Conservation (phyloP, 2,888 invertebrate genomes). For the Drosophila meridiana region DNA sequence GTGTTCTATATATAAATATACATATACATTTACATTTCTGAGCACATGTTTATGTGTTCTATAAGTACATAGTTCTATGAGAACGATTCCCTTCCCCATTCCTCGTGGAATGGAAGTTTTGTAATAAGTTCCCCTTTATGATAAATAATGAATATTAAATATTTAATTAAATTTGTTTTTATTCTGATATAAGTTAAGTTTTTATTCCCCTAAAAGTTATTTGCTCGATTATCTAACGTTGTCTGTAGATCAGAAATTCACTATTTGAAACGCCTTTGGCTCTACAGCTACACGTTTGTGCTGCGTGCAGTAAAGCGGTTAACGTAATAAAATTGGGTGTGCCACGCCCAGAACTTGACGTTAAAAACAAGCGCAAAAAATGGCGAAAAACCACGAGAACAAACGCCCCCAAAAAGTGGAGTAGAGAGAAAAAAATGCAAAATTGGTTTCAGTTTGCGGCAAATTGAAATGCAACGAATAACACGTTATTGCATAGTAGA, state of each 20-base stretch:
- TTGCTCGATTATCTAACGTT: background rate
- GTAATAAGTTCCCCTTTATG: background rate
- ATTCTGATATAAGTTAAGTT: background rate
- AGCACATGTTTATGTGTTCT: background rate
- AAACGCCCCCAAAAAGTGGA: background rate
- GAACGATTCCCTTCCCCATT: no score
- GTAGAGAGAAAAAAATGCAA: slow-evolving; percentile 5
- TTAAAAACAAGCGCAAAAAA: background rate
- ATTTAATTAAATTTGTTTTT: background rate
- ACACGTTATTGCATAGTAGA: slow-evolving; percentile 3
- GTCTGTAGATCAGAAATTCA: background rate
- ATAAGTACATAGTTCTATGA: background rate
- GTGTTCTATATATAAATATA: no score
- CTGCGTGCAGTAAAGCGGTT: slow-evolving; percentile 2
- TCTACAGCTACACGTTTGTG: background rate
- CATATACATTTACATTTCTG: background rate
- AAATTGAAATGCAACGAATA: slow-evolving; percentile 39
- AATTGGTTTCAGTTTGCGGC: slow-evolving; percentile 28
- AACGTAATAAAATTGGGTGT: slow-evolving; percentile 34
- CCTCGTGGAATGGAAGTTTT: background rate
- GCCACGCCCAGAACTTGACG: slow-evolving; percentile 20
- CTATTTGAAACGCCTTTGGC: background rate
- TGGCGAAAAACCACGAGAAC: background rate
- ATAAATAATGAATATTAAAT: background rate
- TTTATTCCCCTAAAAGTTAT: background rate